A percentile compares a stretch with the other conserved stretches of the same genome.
Conservation (phyloP, 2,797 vertebrate genomes). For the Sarcophilus harrisii region DNA sequence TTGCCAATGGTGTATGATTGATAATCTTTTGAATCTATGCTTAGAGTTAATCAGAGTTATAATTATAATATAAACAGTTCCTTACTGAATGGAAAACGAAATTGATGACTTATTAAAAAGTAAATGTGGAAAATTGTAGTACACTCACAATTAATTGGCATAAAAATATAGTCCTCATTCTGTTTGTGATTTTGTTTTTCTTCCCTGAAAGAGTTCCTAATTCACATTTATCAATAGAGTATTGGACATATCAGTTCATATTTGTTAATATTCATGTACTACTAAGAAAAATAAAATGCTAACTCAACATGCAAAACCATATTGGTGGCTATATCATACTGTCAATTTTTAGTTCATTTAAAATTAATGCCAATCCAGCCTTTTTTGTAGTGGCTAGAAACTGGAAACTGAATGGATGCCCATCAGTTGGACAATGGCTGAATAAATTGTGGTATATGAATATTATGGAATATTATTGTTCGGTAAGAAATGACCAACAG, state of each 20-base stretch:
- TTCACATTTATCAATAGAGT: background rate
- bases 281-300: slow-evolving; percentile 55
- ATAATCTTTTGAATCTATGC: background rate
- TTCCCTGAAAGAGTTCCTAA: slow-evolving; percentile 1
- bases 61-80: slow-evolving; percentile 48
- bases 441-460: no score
- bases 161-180: slow-evolving; percentile 24
- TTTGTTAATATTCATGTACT: slow-evolving; percentile 28
- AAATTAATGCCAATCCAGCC: no score
- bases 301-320: slow-evolving; percentile 53
- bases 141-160: slow-evolving; percentile 8
- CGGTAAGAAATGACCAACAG: no score
- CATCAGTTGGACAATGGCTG: no score
- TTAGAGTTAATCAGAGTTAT: slow-evolving; percentile 49
- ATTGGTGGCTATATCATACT: slow-evolving; percentile 53
- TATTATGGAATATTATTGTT: no score
- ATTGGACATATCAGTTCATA: background rate
- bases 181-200: slow-evolving; percentile 2
- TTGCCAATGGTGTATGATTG: background rate
- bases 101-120: slow-evolving; percentile 25
- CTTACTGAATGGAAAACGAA: slow-evolving; percentile 17
- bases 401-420: no score
- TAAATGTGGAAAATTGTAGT: background rate
- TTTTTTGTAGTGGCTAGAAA: no score
- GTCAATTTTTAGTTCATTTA: slow-evolving; percentile 67